Evolutionary conservation across 2,113 vertebrate genomes (phyloP).

Genomic region (Nannobrachium achirus): DNA sequence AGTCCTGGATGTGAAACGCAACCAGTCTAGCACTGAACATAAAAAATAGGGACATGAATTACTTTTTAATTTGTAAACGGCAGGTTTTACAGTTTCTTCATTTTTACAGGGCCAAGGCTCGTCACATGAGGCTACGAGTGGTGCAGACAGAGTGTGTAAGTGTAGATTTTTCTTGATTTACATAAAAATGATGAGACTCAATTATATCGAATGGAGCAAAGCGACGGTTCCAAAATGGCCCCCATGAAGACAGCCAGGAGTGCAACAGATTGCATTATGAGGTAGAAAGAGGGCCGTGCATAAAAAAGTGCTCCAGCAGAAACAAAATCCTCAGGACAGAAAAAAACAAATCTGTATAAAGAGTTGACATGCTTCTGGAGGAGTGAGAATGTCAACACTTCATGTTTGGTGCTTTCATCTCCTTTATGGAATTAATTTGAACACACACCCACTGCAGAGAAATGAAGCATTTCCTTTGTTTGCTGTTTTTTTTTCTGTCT

Average conservation of each 20-base stretch:
- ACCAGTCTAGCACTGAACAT: conserved; percentile 50
- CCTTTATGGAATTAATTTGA: no score
- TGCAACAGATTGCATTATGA: conserved; percentile 15
- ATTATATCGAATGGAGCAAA: conserved; percentile 62
- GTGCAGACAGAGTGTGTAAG: conserved; percentile 51
- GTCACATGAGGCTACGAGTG: conserved; percentile 61
- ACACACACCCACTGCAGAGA: neutral
- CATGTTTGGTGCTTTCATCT: no score
- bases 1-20: conserved; percentile 2
- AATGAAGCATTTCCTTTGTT: neutral
- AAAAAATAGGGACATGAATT: conserved; percentile 73
- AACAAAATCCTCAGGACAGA: no score
- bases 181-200: conserved; percentile 47
- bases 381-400: no score
- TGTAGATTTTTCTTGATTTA: conserved; percentile 68
- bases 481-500: neutral
- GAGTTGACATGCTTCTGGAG: no score
- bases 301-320: no score
- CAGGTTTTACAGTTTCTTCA: conserved; percentile 62
- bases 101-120: conserved; percentile 63
- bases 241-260: conserved; percentile 42
- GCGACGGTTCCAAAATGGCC: conserved; percentile 56
- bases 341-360: no score
- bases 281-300: conserved; percentile 14
- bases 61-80: conserved; percentile 76